Evolutionary conservation across 2,888 invertebrate species (phyloP).

Genomic region (Protonemura montana): DNA sequence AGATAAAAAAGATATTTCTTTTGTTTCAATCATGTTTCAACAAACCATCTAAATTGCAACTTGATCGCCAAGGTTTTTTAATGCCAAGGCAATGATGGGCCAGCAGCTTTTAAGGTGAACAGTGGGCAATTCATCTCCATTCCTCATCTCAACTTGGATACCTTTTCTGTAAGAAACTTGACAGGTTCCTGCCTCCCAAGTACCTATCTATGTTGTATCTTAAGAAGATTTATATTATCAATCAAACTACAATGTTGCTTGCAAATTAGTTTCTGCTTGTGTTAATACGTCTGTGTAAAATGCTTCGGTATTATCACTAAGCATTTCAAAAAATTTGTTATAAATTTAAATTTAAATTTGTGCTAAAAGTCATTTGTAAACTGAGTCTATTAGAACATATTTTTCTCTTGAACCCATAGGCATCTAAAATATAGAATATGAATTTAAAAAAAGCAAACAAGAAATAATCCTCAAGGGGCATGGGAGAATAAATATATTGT

Average conservation of each 20-base stretch:
- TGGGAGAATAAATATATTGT: too few species aligned
- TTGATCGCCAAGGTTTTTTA: neutral
- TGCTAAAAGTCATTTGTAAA: neutral
- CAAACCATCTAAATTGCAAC: neutral
- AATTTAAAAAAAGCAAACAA: too few species aligned
- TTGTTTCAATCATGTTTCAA: neutral
- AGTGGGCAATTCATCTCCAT: too few species aligned
- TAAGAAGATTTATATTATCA: neutral
- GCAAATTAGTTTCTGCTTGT: neutral
- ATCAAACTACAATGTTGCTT: neutral
- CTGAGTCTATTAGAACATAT: too few species aligned
- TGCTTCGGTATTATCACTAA: neutral
- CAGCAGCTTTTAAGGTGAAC: neutral
- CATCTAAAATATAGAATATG: too few species aligned
- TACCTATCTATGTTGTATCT: neutral
- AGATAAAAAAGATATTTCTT: neutral
- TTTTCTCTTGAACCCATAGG: too few species aligned
- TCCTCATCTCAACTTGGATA: neutral
- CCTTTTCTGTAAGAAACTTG: neutral
- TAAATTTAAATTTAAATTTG: neutral
- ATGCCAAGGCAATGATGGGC: neutral
- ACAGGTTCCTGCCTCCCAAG: neutral
- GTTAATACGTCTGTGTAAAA: constrained; percentile 7
- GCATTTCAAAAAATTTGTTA: neutral
- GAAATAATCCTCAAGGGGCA: too few species aligned